A percentile compares a stretch with the other conserved stretches of the same genome.
These are phyloP conservation scores for Hippopotamyrus pictus DNA, from an alignment of 2,797 vertebrate genomes.

Conservation along the genomic window DNA sequence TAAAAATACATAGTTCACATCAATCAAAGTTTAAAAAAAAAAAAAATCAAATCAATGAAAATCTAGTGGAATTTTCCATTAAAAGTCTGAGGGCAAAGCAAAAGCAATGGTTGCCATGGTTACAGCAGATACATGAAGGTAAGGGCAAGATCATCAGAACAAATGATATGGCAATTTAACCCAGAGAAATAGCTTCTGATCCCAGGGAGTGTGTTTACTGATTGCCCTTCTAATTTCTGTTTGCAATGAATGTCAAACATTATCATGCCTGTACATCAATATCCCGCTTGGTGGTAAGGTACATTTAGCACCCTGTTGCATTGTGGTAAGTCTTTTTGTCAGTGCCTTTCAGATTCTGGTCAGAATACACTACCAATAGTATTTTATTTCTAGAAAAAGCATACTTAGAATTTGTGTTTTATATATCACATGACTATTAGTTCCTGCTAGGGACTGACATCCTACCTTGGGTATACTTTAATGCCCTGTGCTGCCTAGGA, in stretches of 20 bases:
- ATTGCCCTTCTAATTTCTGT: slow-evolving; percentile 11
- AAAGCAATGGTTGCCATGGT: slow-evolving; percentile 7
- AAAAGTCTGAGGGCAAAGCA: slow-evolving; percentile 1
- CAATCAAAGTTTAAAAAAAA: neutral
- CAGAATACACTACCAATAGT: neutral
- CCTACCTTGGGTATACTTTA: neutral
- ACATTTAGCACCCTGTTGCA: neutral
- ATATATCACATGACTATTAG: neutral
- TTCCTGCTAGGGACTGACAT: neutral
- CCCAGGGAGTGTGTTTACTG: slow-evolving; percentile 9
- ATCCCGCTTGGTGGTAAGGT: neutral
- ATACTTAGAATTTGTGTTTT: neutral
- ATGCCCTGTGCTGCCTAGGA: neutral
- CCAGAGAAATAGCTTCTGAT: slow-evolving; percentile 14
- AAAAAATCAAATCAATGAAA: neutral
- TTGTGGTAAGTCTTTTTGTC: neutral
- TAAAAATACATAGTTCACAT: neutral
- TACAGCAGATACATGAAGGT: neutral
- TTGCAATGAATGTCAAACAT: slow-evolving; percentile 18
- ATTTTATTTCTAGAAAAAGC: neutral
- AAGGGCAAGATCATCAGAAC: slow-evolving; percentile 8
- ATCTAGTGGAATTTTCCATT: neutral
- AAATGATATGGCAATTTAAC: slow-evolving; percentile 19
- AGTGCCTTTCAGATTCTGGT: neutral
- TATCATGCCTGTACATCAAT: slow-evolving; percentile 7